Evolutionary conservation across 2,113 vertebrate genomes (phyloP).

Genomic region (Epinephelus cyanopodus): DNA sequence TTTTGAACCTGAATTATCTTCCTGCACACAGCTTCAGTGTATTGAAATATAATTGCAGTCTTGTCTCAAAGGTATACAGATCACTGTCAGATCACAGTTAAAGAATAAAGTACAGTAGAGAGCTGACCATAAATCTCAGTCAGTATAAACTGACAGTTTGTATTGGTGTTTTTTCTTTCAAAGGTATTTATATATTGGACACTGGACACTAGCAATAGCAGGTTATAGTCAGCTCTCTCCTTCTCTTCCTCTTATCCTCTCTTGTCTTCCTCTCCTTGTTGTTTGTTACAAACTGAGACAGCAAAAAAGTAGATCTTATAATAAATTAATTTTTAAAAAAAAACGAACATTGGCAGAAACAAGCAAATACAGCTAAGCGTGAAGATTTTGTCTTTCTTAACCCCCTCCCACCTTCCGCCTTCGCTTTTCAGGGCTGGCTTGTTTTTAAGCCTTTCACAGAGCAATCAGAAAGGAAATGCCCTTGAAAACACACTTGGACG

Average conservation of each 20-base stretch:
- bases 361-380: slow-evolving; percentile 24
- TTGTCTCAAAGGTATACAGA: background rate
- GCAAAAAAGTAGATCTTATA: slow-evolving; percentile 1
- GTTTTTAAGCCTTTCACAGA: slow-evolving; percentile 56
- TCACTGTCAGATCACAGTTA: background rate
- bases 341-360: slow-evolving; percentile 8
- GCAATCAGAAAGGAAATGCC: slow-evolving; percentile 42
- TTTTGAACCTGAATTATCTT: background rate
- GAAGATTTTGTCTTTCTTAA: slow-evolving; percentile 28
- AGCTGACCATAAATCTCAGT: background rate
- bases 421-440: slow-evolving; percentile 41
- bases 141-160: background rate
- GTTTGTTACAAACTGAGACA: slow-evolving; percentile 8
- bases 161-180: background rate
- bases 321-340: background rate
- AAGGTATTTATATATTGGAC: background rate
- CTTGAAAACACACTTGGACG: slow-evolving; percentile 52
- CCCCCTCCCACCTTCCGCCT: background rate
- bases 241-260: background rate
- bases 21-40: background rate
- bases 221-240: background rate
- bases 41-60: background rate
- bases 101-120: background rate
- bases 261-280: background rate
- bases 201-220: background rate